Evolutionary conservation across 2,113 vertebrate species (phyloP), one percentile per base, ranked within the genome.

Genomic region (Xenopus borealis): DNA sequence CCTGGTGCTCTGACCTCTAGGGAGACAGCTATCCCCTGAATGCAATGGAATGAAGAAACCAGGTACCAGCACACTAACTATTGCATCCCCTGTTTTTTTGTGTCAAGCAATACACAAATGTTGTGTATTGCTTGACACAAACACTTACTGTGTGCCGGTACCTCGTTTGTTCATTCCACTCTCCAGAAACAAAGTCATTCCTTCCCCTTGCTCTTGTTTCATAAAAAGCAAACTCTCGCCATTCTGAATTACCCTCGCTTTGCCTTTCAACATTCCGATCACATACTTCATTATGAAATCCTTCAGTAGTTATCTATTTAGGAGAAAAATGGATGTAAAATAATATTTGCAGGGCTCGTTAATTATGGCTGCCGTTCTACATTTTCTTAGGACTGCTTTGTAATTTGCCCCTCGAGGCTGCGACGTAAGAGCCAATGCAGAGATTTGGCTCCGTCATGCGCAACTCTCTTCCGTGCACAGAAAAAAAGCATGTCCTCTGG

Each of bases 281-380:
- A 77, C 74, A 77, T 64, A 77, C 58, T 77, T 77, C 66, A 77
- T 77, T 77, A 77, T 77, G 74, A 70, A 77, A 77, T 77, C 67
- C 67, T 77, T 70, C 67, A 70, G 73, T 76, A 76, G 74, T 77
- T 77, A 77, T 77, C 74, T 77, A 70, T 77, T 77, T 77, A 70
- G 74, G 66, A 77, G 65, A 70, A 77, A 77, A 77, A 77, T 77
- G 59, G 74, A 64, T 77, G 74, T 77, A 70, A 77, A 77, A 70
- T 64, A 77, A 77, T 70, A 77, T 77, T 77, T 77, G 74, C 67
- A 69, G 67, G 74, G 66, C 74, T 77, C 74, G 67, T 70, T 77
- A 77, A 77, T 77, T 77, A 77, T 70, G 67, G 74, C 47, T 70
- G 66, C 59, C 61, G 27, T 70, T 64, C 74, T 70, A 61, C 61